These are phyloP conservation scores for Onychorhynchus coronatus DNA, from an alignment of 2,113 vertebrate genomes.

Conservation along the genomic window DNA sequence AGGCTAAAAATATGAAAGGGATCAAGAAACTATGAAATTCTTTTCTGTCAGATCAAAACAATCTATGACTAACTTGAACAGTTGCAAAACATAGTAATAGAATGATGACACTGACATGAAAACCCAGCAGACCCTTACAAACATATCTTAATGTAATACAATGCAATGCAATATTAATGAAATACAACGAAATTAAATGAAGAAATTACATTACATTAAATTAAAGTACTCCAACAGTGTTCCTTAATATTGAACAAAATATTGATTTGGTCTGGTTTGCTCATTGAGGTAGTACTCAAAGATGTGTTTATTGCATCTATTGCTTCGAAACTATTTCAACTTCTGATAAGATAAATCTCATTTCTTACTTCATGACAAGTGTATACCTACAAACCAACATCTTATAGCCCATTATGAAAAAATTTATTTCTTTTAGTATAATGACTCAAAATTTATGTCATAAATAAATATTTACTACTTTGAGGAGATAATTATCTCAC, in stretches of 20 bases:
- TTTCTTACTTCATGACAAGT: not conserved
- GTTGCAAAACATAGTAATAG: not conserved
- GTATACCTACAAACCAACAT: not conserved
- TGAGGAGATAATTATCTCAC: not conserved
- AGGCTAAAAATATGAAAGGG: not conserved
- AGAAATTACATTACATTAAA: not conserved
- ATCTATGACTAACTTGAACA: not conserved
- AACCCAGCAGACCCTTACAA: not conserved
- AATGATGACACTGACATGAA: not conserved
- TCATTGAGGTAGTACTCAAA: not conserved
- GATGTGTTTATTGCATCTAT: not conserved
- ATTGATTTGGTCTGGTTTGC: not conserved
- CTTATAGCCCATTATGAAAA: not conserved
- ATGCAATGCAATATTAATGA: not conserved
- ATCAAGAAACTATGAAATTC: not conserved
- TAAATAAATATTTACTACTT: not conserved
- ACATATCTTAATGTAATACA: not conserved
- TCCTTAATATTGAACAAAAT: not conserved
- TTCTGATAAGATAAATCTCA: not conserved
- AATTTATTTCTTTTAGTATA: not conserved
- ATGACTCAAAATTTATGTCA: not conserved
- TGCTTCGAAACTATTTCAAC: not conserved
- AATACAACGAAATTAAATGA: not conserved
- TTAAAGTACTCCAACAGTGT: not conserved
- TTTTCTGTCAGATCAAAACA: not conserved